phyloP scores from a whole-genome alignment of 2,888 invertebrate genomes.

The Capitulum mitella region DNA sequence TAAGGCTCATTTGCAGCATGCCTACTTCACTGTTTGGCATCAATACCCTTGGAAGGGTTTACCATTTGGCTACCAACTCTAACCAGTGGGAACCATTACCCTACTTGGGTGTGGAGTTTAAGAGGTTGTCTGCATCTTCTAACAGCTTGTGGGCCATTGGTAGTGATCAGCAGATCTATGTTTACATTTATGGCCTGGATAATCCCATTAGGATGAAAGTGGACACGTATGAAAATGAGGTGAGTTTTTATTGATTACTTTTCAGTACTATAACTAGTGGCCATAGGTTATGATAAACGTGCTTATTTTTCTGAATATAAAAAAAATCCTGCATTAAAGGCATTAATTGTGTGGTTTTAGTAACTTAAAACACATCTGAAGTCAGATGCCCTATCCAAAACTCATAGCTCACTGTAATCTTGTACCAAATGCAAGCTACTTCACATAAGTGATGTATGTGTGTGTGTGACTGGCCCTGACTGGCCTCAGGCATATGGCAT shows the following conservation, averaged over 20 bases:
- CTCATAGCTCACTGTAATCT: not conserved
- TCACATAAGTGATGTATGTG: constrained; percentile 26
- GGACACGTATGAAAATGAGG: constrained; percentile 86
- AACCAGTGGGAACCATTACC: constrained; percentile 78
- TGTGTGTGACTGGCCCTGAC: no score
- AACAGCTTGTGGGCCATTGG: constrained; percentile 79
- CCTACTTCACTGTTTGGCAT: constrained; percentile 60
- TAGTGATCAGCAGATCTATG: constrained; percentile 84
- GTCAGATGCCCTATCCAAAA: not conserved
- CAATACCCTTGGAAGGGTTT: constrained; percentile 80
- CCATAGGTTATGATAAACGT: no score
- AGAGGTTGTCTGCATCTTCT: constrained; percentile 65
- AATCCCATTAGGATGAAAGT: constrained; percentile 84
- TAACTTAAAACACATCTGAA: not conserved
- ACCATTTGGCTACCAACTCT: constrained; percentile 70
- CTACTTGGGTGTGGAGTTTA: constrained; percentile 78
- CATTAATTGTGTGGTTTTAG: not conserved
- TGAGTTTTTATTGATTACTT: no score
- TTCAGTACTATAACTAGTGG: no score
- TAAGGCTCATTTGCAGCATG: not conserved
- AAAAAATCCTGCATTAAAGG: no score
- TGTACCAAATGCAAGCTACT: not conserved
- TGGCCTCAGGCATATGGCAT: no score
- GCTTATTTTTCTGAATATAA: no score
- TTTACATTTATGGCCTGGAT: constrained; percentile 81